Evolutionary conservation across 2,113 vertebrate genomes (phyloP).

Genomic region (Notothenia rossii): DNA sequence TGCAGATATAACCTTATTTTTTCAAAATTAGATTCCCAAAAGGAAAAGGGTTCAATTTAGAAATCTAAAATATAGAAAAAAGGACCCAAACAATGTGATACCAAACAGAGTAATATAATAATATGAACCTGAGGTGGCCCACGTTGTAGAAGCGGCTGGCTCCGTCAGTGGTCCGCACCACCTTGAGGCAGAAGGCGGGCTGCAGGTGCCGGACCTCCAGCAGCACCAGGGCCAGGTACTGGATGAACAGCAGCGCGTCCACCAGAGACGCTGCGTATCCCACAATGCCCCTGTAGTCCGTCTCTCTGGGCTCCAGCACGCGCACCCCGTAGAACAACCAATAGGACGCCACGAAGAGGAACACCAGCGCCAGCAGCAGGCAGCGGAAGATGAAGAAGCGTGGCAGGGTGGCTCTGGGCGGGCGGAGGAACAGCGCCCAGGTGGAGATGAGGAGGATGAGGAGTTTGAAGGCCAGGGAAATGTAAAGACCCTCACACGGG

Average conservation of each 20-base stretch:
- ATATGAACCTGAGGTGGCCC: slow-evolving; percentile 89
- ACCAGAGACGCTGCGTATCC: slow-evolving; percentile 91
- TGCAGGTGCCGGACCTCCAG: slow-evolving; percentile 92
- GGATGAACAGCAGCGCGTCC: slow-evolving; percentile 92
- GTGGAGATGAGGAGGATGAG: slow-evolving; percentile 92
- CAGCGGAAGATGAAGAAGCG: slow-evolving; percentile 90
- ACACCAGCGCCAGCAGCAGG: slow-evolving; percentile 90
- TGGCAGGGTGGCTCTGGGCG: slow-evolving; percentile 87
- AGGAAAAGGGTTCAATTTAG: not conserved
- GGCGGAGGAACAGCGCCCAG: slow-evolving; percentile 92
- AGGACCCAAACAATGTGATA: not conserved
- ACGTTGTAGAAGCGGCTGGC: slow-evolving; percentile 92
- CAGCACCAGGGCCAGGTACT: slow-evolving; percentile 91
- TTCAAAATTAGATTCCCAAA: no score
- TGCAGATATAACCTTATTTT: no score
- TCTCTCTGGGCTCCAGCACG: slow-evolving; percentile 88
- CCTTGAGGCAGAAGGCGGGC: slow-evolving; percentile 92
- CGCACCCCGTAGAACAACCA: slow-evolving; percentile 93
- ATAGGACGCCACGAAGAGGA: slow-evolving; percentile 91
- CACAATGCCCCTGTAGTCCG: slow-evolving; percentile 90
- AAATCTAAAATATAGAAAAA: no score
- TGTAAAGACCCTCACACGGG: slow-evolving; percentile 92
- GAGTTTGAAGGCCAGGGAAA: slow-evolving; percentile 94
- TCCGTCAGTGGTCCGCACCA: slow-evolving; percentile 90
- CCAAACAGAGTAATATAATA: not conserved